Conservation (phyloP, 2,113 vertebrate species). For the Lucifuga dentata region DNA sequence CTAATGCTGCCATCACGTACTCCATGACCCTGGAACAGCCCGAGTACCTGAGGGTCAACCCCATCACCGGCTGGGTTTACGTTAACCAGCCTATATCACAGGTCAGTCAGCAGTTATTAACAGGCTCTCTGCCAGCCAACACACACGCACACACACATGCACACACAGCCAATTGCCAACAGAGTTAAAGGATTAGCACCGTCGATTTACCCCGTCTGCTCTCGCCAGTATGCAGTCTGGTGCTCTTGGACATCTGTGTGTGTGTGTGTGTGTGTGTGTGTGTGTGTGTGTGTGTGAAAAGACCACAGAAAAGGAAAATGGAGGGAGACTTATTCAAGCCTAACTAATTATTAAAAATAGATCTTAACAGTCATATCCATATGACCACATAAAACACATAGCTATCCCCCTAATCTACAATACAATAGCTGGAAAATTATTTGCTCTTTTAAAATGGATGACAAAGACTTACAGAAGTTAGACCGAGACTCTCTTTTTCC, state of each 20-base stretch:
- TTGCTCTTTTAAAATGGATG: conserved; percentile 3
- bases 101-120: conserved; percentile 73
- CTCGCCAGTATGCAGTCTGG: too few relatives aligned
- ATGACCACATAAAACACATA: conserved; percentile 15
- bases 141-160: conserved; percentile 5
- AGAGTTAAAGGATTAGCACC: too few relatives aligned
- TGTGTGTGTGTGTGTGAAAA: conserved; percentile 26
- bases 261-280: not conserved
- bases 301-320: conserved; percentile 27
- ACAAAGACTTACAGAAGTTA: conserved; percentile 24
- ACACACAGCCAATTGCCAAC: conserved; percentile 39
- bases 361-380: conserved; percentile 34
- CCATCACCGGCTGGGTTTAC: conserved; percentile 89
- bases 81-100: conserved; percentile 89
- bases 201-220: too few relatives aligned
- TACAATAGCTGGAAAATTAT: not conserved
- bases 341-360: conserved; percentile 53
- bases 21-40: conserved; percentile 84
- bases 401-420: not conserved
- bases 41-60: conserved; percentile 87
- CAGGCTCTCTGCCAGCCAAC: conserved; percentile 2
- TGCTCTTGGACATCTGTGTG: too few relatives aligned
- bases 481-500: conserved; percentile 9
- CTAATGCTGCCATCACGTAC: conserved; percentile 87
- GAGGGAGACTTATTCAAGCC: conserved; percentile 33